Evolutionary conservation across 2,888 invertebrate genomes (phyloP), one percentile per base, ranked within the genome.

Genomic region (Ernsta delagoae): DNA sequence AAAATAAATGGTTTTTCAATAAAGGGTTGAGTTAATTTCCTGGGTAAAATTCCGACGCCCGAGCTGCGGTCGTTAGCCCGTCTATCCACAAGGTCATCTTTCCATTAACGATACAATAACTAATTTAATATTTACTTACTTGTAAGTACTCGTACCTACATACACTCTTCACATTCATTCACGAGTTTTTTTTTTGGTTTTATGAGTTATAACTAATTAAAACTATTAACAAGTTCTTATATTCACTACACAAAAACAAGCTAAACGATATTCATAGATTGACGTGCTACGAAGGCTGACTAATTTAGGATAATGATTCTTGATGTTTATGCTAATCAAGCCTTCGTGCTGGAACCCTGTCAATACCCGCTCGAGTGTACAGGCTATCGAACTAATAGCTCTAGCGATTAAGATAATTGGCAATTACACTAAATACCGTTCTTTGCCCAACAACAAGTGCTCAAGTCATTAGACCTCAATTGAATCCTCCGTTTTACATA

Each of bases 71-170:
- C 60, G 24, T 36, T 34, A 31, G 64, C 57, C 53, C 48, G 16
- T 24, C 65, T 59, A 66, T 59, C 59, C 57, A 34, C 60, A 60
- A 66, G 66, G 66, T 4, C 66, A 66, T 66, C 66, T 60, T 54
- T 45, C 60, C 16, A 12, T 48, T 65, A 12, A 41, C 63, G 39
- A 53, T 53, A 39, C 31, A 41, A 59, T 24, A 24, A 24, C 1
- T 24, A 1, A 24, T 24, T 24, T 24, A 24, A 24, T 24, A 24
- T 24, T 24, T 24, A 24, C 24, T 24, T 3, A 24, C 24, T 24
- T 3, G 24, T 24, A 24, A 24, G 24, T 24, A 24, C 24, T n/a
- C n/a, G n/a, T n/a, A n/a, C n/a, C n/a, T n/a, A n/a, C n/a, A n/a
- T n/a, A n/a, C n/a, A n/a, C n/a, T n/a, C n/a, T n/a, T n/a, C n/a